phyloP scores from a whole-genome alignment of 2,888 invertebrate genomes.

The Melolontha melolontha region DNA sequence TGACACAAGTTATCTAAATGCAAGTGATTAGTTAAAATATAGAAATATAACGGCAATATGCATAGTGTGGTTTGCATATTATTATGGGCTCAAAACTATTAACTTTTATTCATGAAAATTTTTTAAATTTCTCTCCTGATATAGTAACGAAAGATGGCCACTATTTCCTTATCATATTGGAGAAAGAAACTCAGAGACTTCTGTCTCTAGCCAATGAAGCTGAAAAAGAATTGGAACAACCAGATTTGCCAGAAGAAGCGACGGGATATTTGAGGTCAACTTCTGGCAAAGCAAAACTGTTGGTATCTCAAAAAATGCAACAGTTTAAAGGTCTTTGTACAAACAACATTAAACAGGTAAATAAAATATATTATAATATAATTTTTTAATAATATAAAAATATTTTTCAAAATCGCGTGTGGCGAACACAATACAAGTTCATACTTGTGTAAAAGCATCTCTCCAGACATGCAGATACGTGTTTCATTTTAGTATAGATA shows the following conservation, averaged over 20 bases:
- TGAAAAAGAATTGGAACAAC: conserved; percentile 73
- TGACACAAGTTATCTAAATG: conserved; percentile 20
- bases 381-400: too few species aligned
- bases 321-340: conserved; percentile 85
- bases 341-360: conserved; percentile 63
- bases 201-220: conserved; percentile 75
- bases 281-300: conserved; percentile 89
- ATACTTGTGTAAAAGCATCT: too few species aligned
- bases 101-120: conserved; percentile 8
- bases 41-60: not conserved
- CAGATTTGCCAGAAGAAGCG: conserved; percentile 80
- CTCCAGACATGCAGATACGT: too few species aligned
- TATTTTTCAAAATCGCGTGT: too few species aligned
- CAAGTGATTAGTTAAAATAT: conserved; percentile 15
- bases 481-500: too few species aligned
- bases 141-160: conserved; percentile 76
- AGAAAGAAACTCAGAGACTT: conserved; percentile 78
- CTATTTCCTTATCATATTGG: conserved; percentile 81
- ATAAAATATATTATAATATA: not conserved
- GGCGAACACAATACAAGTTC: too few species aligned
- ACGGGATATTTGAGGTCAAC: conserved; percentile 88
- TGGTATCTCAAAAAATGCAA: conserved; percentile 93
- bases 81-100: conserved; percentile 23
- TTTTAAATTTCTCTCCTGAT: conserved; percentile 11
- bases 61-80: conserved; percentile 2